These are phyloP conservation scores for Larimichthys crocea DNA, from an alignment of 2,113 vertebrate genomes.

Conservation along the genomic window DNA sequence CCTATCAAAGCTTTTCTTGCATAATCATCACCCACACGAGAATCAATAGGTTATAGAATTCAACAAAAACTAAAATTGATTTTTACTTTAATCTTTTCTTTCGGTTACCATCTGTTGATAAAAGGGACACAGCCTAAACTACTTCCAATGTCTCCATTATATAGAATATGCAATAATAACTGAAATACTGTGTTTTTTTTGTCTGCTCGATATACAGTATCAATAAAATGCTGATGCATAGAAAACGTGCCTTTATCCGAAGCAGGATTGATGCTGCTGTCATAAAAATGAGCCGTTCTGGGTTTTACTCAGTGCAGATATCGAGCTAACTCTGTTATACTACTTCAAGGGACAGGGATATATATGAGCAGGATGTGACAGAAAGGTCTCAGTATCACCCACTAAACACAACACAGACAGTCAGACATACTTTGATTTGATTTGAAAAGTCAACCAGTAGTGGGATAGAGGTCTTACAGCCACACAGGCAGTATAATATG, in stretches of 20 bases:
- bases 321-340: slow-evolving; percentile 3
- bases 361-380: slow-evolving; percentile 14
- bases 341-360: neutral
- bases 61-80: slow-evolving; percentile 6
- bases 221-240: neutral
- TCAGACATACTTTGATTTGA: slow-evolving; percentile 20
- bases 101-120: slow-evolving; percentile 9
- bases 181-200: neutral
- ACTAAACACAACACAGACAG: neutral
- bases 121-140: neutral
- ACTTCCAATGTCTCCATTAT: neutral
- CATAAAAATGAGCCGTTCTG: neutral
- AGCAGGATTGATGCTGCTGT: neutral
- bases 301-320: slow-evolving; percentile 7
- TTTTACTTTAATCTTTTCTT: neutral
- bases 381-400: neutral
- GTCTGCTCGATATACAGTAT: neutral
- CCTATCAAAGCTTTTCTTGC: slow-evolving; percentile 44
- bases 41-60: slow-evolving; percentile 45
- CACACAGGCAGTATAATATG: neutral
- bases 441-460: slow-evolving; percentile 41
- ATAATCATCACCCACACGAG: slow-evolving; percentile 46
- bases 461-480: neutral
- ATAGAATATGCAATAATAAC: neutral
- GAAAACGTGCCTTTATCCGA: neutral